Evolutionary conservation across 1,140 invertebrate species (phyloP).

Genomic region (Charaxes varanes): DNA sequence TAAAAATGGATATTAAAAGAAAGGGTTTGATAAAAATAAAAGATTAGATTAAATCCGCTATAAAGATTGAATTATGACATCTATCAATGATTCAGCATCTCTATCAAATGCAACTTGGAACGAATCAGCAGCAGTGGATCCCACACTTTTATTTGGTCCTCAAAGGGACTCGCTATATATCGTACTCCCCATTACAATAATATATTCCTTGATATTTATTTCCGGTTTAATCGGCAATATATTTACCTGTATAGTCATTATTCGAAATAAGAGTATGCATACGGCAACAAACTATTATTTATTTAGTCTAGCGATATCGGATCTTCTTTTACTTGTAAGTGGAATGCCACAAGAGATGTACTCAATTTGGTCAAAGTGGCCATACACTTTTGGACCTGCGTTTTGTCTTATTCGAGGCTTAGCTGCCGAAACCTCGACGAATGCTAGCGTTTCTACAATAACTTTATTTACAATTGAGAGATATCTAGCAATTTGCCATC

Average conservation of each 20-base stretch:
- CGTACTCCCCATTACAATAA: constrained; percentile 84
- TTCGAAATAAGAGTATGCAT: constrained; percentile 93
- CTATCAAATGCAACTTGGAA: constrained; percentile 23
- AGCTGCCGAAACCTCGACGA: constrained; percentile 91
- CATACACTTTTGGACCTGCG: constrained; percentile 89
- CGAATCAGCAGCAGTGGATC: constrained; percentile 29
- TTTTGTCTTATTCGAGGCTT: constrained; percentile 91
- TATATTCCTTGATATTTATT: constrained; percentile 90
- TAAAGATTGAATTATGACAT: background rate
- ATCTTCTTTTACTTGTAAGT: constrained; percentile 88
- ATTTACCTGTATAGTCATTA: constrained; percentile 94
- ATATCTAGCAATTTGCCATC: constrained; percentile 87
- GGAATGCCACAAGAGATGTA: constrained; percentile 91
- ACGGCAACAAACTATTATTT: constrained; percentile 95
- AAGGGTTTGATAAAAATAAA: too few species aligned
- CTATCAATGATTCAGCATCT: constrained; percentile 10
- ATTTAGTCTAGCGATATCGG: constrained; percentile 94
- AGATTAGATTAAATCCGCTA: too few species aligned
- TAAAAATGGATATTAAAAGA: too few species aligned
- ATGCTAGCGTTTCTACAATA: constrained; percentile 93
- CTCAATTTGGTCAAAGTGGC: constrained; percentile 89
- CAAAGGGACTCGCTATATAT: constrained; percentile 81
- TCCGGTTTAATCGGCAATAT: constrained; percentile 93
- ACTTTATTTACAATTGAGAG: constrained; percentile 88
- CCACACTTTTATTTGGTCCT: constrained; percentile 57